A percentile compares a stretch with the other conserved stretches of the same genome.
These are phyloP conservation scores for Tillus elongatus DNA, from an alignment of 2,888 invertebrate species.

Conservation along the genomic window DNA sequence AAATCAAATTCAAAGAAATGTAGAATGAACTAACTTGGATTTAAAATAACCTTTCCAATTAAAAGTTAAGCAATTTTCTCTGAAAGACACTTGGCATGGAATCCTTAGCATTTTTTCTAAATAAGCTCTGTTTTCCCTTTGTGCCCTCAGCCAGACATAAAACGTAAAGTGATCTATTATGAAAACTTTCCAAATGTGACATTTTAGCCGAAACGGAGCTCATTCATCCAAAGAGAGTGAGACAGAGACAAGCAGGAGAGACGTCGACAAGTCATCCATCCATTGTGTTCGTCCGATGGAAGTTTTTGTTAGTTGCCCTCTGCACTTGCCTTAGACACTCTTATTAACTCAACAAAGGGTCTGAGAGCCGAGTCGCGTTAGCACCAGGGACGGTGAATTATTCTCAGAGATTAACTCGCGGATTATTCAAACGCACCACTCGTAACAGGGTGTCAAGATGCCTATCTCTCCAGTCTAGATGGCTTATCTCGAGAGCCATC, in stretches of 20 bases:
- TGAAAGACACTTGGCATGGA: too few species aligned
- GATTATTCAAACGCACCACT: constrained; percentile 12
- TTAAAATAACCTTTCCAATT: too few species aligned
- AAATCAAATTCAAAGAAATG: too few species aligned
- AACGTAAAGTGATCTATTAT: constrained; percentile 28
- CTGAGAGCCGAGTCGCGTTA: too few species aligned
- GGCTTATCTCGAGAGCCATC: background rate
- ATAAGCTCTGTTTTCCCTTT: too few species aligned
- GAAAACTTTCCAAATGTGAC: constrained; percentile 26
- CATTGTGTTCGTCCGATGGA: constrained; percentile 16
- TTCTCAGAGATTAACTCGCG: constrained; percentile 15
- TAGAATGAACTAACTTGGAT: too few species aligned
- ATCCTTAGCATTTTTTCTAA: background rate
- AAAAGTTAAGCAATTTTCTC: too few species aligned
- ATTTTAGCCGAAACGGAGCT: constrained; percentile 19
- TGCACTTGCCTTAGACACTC: constrained; percentile 17
- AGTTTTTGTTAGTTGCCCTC: constrained; percentile 18
- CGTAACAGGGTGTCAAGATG: constrained; percentile 13
- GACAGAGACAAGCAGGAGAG: too few species aligned
- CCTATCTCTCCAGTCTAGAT: constrained; percentile 8
- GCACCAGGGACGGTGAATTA: too few species aligned
- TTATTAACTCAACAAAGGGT: constrained; percentile 18
- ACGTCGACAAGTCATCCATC: constrained; percentile 19
- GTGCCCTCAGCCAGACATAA: too few species aligned
- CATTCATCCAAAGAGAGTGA: constrained; percentile 19